A percentile compares a stretch with the other conserved stretches of the same genome.
phyloP scores from a whole-genome alignment of 2,797 vertebrate species.

The Apogon hyalosoma region DNA sequence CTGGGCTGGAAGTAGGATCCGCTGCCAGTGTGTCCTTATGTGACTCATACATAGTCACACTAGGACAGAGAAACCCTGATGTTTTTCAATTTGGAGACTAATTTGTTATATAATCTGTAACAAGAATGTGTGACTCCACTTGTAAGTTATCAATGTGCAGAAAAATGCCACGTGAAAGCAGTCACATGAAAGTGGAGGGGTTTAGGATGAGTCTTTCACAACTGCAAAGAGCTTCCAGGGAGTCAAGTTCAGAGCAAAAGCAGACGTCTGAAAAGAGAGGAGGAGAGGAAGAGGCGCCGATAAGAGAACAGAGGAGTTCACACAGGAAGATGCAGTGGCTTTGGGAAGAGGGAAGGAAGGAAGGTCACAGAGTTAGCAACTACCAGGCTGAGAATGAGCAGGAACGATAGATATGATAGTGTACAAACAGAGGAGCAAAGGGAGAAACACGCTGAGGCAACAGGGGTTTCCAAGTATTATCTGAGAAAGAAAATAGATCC shows the following conservation, averaged over 20 bases:
- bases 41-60: slow-evolving; percentile 39
- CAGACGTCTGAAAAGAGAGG: slow-evolving; percentile 52
- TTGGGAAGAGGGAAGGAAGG: slow-evolving; percentile 29
- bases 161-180: background rate
- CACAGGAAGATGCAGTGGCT: slow-evolving; percentile 47
- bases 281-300: slow-evolving; percentile 52
- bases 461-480: no score
- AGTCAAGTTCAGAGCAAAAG: slow-evolving; percentile 58
- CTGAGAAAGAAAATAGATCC: no score
- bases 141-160: background rate
- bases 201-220: background rate
- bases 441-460: background rate
- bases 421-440: background rate
- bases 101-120: slow-evolving; percentile 6
- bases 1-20: slow-evolving; percentile 30
- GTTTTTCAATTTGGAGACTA: slow-evolving; percentile 1
- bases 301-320: slow-evolving; percentile 54
- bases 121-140: background rate
- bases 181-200: background rate
- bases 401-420: slow-evolving; percentile 25
- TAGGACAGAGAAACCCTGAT: slow-evolving; percentile 33
- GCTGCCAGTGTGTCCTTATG: slow-evolving; percentile 49
- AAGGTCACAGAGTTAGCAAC: slow-evolving; percentile 34
- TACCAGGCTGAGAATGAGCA: slow-evolving; percentile 49
- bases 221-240: background rate